Conservation (phyloP, 2,888 invertebrate species). For the Drepana falcataria region DNA sequence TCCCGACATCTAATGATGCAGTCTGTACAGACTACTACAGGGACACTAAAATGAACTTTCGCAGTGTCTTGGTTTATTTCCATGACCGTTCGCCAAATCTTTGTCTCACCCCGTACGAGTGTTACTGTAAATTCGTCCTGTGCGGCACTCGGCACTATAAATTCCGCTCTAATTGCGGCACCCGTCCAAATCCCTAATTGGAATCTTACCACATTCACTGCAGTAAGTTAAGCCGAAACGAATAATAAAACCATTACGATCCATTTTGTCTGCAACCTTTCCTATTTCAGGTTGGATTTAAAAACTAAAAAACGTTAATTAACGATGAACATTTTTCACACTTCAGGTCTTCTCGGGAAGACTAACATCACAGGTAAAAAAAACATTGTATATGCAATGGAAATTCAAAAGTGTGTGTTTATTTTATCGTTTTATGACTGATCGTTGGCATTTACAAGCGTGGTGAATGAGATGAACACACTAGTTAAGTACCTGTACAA, state of each 20-base stretch:
- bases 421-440: constrained; percentile 57
- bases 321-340: constrained; percentile 77
- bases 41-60: too few relatives aligned
- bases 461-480: constrained; percentile 35
- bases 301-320: constrained; percentile 67
- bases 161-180: constrained; percentile 49
- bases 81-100: constrained; percentile 12
- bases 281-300: constrained; percentile 75
- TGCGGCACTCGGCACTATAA: constrained; percentile 45
- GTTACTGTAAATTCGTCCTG: constrained; percentile 35
- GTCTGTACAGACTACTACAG: too few relatives aligned
- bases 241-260: constrained; percentile 46
- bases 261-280: constrained; percentile 70
- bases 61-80: too few relatives aligned
- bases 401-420: constrained; percentile 53
- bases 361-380: constrained; percentile 79
- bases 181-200: constrained; percentile 54
- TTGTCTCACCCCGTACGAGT: constrained; percentile 27
- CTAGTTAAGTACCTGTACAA: too few relatives aligned
- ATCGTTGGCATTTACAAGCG: constrained; percentile 40
- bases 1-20: too few relatives aligned
- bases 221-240: constrained; percentile 26
- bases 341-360: constrained; percentile 81
- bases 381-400: too few relatives aligned
- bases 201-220: constrained; percentile 37